Evolutionary conservation across 2,113 vertebrate genomes (phyloP).

Genomic region (Irena cyanogastra): DNA sequence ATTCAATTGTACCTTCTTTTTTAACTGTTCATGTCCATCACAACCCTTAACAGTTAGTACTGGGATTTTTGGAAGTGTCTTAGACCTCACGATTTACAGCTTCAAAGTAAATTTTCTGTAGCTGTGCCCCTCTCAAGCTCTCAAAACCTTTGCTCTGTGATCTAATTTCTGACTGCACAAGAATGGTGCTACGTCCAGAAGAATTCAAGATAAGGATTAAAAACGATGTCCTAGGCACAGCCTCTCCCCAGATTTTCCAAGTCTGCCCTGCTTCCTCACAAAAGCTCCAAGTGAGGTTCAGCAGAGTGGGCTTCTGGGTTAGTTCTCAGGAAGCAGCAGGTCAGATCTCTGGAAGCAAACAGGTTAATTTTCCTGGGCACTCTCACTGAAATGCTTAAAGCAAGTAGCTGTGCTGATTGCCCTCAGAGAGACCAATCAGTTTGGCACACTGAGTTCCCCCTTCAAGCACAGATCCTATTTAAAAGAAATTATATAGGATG

Average conservation of each 20-base stretch:
- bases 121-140: background rate
- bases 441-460: background rate
- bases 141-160: background rate
- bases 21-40: background rate
- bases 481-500: background rate
- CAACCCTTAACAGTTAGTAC: background rate
- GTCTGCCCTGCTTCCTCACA: background rate
- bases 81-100: background rate
- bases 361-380: background rate
- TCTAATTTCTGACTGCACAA: background rate
- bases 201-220: background rate
- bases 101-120: background rate
- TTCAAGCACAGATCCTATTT: background rate
- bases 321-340: background rate
- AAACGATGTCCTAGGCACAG: background rate
- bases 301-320: background rate
- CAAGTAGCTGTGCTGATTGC: background rate
- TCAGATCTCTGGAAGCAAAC: background rate
- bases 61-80: background rate
- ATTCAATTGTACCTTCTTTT: background rate
- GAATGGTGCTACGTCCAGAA: background rate
- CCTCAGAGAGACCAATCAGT: background rate
- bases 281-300: background rate
- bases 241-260: background rate
- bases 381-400: background rate